Percentiles rank a stretch among this genome's conserved stretches.
Evolutionary conservation across 1,140 invertebrate species (phyloP).

Genomic region (Cydia fagiglandana): DNA sequence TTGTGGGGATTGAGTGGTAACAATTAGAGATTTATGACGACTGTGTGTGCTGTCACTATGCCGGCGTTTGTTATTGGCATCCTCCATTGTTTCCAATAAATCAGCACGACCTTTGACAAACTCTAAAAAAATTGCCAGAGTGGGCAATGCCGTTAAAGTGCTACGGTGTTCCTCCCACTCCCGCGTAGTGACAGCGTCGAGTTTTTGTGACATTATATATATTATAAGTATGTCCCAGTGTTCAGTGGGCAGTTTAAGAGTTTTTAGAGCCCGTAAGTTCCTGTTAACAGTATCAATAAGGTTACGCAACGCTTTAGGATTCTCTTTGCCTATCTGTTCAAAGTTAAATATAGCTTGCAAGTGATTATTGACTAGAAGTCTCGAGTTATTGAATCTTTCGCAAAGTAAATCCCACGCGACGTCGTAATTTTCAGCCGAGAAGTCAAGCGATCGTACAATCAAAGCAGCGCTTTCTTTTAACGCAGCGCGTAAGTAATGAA

Average conservation of each 20-base stretch:
- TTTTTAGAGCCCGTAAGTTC: not conserved
- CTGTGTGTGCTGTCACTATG: conserved; percentile 18
- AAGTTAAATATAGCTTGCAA: no score
- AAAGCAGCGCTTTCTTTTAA: no score
- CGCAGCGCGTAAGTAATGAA: no score
- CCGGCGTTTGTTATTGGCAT: conserved; percentile 34
- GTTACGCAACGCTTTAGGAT: no score
- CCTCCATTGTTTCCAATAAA: conserved; percentile 30
- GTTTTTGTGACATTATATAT: not conserved
- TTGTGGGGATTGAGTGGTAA: not conserved
- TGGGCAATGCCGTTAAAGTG: conserved; percentile 27
- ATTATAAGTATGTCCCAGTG: conserved; percentile 4
- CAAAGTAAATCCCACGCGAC: no score
- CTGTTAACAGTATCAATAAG: not conserved
- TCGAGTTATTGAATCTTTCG: no score
- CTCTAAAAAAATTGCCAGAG: conserved; percentile 38
- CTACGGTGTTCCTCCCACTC: not conserved
- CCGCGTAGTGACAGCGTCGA: not conserved
- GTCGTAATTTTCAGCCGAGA: no score
- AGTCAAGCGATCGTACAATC: no score
- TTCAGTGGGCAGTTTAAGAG: not conserved
- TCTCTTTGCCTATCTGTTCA: no score
- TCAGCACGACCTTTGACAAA: conserved; percentile 42
- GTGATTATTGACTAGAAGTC: no score
- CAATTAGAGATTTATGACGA: conserved; percentile 24